phyloP scores from a whole-genome alignment of 2,797 vertebrate species.

The Brachyalestes nurse region DNA sequence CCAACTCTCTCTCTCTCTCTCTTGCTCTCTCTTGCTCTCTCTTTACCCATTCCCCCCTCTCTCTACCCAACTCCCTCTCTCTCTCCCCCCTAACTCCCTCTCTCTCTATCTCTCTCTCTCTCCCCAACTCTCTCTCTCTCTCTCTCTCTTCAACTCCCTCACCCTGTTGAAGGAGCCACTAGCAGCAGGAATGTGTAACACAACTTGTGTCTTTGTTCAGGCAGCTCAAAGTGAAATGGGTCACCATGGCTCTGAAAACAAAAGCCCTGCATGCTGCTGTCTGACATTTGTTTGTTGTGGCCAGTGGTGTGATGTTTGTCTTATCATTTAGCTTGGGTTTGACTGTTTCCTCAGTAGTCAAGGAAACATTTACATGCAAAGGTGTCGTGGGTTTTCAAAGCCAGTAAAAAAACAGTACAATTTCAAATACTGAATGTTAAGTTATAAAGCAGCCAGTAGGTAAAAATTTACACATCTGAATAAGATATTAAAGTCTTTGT shows the following conservation, averaged over 20 bases:
- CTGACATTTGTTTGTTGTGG: conserved; percentile 22
- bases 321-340: neutral
- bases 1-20: neutral
- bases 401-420: no score
- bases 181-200: conserved; percentile 41
- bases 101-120: no score
- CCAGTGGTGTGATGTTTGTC: conserved; percentile 15
- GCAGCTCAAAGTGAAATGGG: conserved; percentile 52
- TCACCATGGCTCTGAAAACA: conserved; percentile 41
- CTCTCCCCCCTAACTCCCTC: no score
- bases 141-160: neutral
- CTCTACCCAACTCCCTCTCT: neutral
- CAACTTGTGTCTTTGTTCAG: conserved; percentile 55
- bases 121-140: neutral
- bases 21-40: neutral
- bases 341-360: neutral
- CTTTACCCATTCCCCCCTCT: neutral
- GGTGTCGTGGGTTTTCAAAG: neutral
- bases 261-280: conserved; percentile 33
- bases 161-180: conserved; percentile 12
- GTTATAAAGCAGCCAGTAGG: neutral
- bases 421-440: neutral
- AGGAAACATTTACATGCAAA: neutral
- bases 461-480: neutral
- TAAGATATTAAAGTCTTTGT: neutral